phyloP scores from a whole-genome alignment of 2,113 vertebrate species.

The Elaphurus davidianus region DNA sequence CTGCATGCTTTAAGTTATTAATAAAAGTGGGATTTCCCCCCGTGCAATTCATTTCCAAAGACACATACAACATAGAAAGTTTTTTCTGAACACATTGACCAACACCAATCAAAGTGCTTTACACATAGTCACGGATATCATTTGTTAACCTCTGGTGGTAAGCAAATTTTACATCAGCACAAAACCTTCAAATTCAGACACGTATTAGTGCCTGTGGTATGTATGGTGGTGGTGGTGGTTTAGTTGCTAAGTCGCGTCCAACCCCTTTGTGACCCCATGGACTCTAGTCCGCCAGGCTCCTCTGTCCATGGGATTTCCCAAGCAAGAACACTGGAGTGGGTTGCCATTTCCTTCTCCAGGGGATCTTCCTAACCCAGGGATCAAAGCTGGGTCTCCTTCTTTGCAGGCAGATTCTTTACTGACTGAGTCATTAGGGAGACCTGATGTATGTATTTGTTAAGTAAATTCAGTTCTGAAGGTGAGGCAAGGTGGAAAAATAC shows the following conservation, averaged over 20 bases:
- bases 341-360: neutral
- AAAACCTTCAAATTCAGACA: neutral
- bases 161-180: neutral
- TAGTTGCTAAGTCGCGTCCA: neutral
- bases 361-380: neutral
- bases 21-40: neutral
- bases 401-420: neutral
- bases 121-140: neutral
- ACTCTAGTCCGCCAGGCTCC: neutral
- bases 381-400: neutral
- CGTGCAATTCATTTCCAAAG: neutral
- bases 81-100: neutral
- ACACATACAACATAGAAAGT: neutral
- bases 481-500: neutral
- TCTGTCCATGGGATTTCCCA: neutral
- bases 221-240: neutral
- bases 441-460: fast-evolving
- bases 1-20: neutral
- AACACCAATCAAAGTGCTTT: neutral
- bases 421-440: neutral
- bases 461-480: neutral
- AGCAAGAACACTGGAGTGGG: neutral
- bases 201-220: neutral
- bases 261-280: neutral
- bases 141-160: too few species aligned